phyloP scores from a whole-genome alignment of 2,888 invertebrate species.

The Bhutanitis thaidina region DNA sequence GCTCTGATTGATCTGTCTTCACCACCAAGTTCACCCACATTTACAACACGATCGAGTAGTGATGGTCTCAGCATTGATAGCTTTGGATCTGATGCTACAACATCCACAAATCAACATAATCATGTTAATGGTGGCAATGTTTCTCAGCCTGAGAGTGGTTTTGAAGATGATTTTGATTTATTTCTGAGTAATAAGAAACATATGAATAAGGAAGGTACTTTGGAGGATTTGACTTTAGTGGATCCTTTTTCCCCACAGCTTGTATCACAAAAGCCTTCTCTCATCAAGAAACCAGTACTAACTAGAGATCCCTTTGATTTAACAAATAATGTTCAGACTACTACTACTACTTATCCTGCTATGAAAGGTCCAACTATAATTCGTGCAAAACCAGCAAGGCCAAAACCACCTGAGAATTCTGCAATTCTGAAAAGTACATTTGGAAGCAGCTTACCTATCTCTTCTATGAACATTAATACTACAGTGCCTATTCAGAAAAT shows the following conservation, averaged over 20 bases:
- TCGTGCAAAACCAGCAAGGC: slow-evolving; percentile 81
- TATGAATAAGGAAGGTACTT: slow-evolving; percentile 54
- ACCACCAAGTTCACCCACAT: slow-evolving; percentile 87
- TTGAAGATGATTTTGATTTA: slow-evolving; percentile 90
- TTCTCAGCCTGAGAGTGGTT: slow-evolving; percentile 88
- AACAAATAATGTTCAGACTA: slow-evolving; percentile 54
- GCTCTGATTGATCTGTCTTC: slow-evolving; percentile 85
- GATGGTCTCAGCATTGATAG: slow-evolving; percentile 88
- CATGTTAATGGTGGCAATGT: slow-evolving; percentile 81
- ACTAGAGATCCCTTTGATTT: slow-evolving; percentile 84
- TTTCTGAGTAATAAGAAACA: slow-evolving; percentile 75
- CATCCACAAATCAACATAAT: slow-evolving; percentile 75
- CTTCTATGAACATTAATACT: slow-evolving; percentile 64
- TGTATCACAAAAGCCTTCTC: slow-evolving; percentile 44
- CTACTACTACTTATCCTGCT: slow-evolving; percentile 41
- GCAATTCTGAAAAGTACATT: slow-evolving; percentile 63
- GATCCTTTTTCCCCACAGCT: slow-evolving; percentile 80
- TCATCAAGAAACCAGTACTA: slow-evolving; percentile 75
- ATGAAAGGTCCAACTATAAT: slow-evolving; percentile 87
- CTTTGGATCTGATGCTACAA: slow-evolving; percentile 86
- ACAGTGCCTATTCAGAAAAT: slow-evolving; percentile 68
- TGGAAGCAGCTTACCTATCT: slow-evolving; percentile 46
- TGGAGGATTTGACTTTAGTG: slow-evolving; percentile 74
- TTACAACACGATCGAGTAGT: slow-evolving; percentile 86
- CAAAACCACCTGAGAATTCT: slow-evolving; percentile 75